Evolutionary conservation across 2,113 vertebrate species (phyloP), one percentile per base, ranked within the genome.

Genomic region (Chitala chitala): DNA sequence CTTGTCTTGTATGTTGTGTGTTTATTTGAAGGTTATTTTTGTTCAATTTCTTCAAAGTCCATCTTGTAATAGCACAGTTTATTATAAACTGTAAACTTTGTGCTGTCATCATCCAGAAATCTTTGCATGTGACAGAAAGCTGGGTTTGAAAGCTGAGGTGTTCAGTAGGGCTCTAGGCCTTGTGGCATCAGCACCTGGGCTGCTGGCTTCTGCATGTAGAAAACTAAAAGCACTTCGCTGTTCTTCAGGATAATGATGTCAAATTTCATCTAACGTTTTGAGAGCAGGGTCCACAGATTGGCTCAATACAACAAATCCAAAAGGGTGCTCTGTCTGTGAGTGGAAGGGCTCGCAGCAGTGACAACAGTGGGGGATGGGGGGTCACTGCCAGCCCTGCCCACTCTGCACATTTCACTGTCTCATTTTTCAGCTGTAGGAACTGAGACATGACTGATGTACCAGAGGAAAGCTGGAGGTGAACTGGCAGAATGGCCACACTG

Each of bases 241-340:
- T 55, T 61, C 79, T 78, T 6, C 79, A 98, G 96, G 97, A 99
- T 86, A 98, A 95, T 83, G 97, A 99, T 81, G 95, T 96, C 80
- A 99, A 99, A 80, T 99, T 99, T 90, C 96, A 95, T n/a, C 90
- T 99, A 89, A 99, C 93, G 98, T 12, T 94, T 94, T 3, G 96
- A 99, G 79, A 98, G 96, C 88, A 92, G 96, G 83, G 98, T 98
- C 89, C 97, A 99, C 78, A 87, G 97, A 74, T 78, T 99, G 89
- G 97, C 97, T 88, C 94, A 96, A 56, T 99, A 99, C 82, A 98
- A 98, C 79, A 99, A 99, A 90, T 96, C 96, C 75, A 98, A 94
- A 91, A 92, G 96, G 83, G 96, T 99, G 70, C 94, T 99, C 5
- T 4, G 26, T 20, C 15, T 63, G 40, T 51, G 12, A 20, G 5